Base-by-base conservation (phyloP, 1,140 invertebrate species). In the Oedothorax gibbosus region DNA sequence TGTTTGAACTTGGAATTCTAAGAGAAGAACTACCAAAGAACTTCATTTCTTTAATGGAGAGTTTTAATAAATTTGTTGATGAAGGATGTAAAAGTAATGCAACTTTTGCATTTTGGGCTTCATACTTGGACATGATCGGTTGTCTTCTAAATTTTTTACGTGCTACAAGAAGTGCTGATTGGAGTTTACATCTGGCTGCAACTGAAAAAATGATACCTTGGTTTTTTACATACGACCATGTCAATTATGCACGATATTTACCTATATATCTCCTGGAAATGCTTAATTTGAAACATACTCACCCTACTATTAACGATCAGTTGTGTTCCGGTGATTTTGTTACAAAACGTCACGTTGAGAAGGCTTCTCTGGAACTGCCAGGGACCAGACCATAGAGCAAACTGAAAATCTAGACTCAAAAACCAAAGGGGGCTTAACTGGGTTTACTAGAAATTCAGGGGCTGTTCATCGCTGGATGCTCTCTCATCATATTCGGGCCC, bases 331-430 rank as follows among this genome's bases (percentile, higher is more conserved):
- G 86, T 12, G 60, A 72, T 21, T 86, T 86, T 64, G 84, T 86
- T 35, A 78, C 81, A 2, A 82, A 87, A 53, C 14, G 80, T 8
- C 51, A 77, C 0, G n/a, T 62, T 62, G 14, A 56, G 3, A 57
- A 9, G 12, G 2, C 8, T 78, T 78, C 20, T 35, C 20, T 12
- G n/a, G 51, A 11, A 71, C 76, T 85, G 10, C 87, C 20, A 68
- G 83, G 0, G 86, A 87, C 50, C 78, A 87, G 71, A 72, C 68
- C 11, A 68, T 85, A 3, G 84, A 87, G 64, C 78, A 87, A 86
- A 87, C 79, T 7, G 75, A 65, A 0, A 87, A 87, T 62, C 69
- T 57, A 64, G 86, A 87, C 65, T 86, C 86, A 12, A 80, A 87
- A 66, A 65, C 57, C 20, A 79, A 69, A 69, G 51, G 77, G 1